These are phyloP conservation scores for Nymphicus hollandicus DNA, from an alignment of 2,113 vertebrate species.

Conservation along the genomic window DNA sequence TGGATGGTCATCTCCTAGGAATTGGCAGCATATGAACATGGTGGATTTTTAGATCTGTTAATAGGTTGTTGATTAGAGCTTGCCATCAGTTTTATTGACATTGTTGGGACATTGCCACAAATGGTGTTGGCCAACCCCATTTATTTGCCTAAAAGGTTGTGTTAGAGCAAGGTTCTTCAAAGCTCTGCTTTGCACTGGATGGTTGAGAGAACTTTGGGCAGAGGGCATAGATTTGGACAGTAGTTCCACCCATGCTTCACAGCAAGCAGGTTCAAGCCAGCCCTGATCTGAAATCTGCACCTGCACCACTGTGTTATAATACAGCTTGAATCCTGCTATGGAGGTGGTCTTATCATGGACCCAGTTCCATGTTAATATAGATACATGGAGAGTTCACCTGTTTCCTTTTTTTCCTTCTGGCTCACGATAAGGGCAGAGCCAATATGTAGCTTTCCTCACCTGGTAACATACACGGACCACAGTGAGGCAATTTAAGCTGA, in stretches of 20 bases:
- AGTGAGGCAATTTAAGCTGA: background rate
- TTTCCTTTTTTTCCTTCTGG: background rate
- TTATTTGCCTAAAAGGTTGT: conserved; percentile 13
- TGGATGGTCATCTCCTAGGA: background rate
- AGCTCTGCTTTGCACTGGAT: background rate
- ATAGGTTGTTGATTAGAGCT: background rate
- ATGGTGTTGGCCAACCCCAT: background rate
- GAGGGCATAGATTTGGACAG: background rate
- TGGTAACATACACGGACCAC: background rate
- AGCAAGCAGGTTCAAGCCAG: background rate
- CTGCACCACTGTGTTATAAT: background rate
- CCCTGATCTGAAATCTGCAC: background rate
- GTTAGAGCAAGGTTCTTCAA: conserved; percentile 29
- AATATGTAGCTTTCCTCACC: background rate
- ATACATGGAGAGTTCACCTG: background rate
- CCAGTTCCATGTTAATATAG: background rate
- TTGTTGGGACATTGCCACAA: background rate
- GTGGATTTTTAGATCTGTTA: background rate
- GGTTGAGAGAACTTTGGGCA: background rate
- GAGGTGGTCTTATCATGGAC: background rate
- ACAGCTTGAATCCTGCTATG: background rate
- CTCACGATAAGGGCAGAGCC: background rate
- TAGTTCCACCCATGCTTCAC: background rate
- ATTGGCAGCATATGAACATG: background rate
- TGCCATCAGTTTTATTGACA: background rate